Base-by-base conservation (phyloP, 2,888 invertebrate species). In the Oscheius onirici region DNA sequence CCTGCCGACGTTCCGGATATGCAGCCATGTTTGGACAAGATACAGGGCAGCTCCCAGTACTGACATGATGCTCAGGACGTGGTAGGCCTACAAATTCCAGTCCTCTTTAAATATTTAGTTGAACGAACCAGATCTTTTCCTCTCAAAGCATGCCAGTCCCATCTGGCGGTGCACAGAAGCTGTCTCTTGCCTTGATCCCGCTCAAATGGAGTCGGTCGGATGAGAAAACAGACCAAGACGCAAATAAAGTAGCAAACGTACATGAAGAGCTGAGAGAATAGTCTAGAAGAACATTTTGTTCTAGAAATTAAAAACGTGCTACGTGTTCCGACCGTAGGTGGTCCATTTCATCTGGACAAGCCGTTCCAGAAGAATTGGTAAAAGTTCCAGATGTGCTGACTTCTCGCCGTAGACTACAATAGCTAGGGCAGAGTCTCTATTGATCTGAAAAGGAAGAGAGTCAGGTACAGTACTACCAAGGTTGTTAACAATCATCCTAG, bases 401-500 rank as follows among this genome's bases (percentile, higher is more conserved):
- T 80, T 74, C 41, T 82, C 77, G 2, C 83, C 84, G 60, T 84
- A 97, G 0, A 96, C 95, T 8, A 97, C 95, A 72, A 97, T 91
- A 90, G 96, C 95, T 24, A 97, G 90, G 0, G 95, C 97, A 0
- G 97, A 97, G 87, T 94, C 93, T 87, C 94, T 94, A 88, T 94
- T 94, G 15, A 97, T 95, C 76, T 93, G n/a, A 40, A 69, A 58
- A n/a, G 5, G 17, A n/a, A n/a, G n/a, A n/a, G n/a, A n/a, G n/a
- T n/a, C n/a, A 49, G 6, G 51, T 51, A 15, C 17, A 58, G 2
- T 20, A 43, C 43, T 43, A 8, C 13, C 10, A 43, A 43, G 8
- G 43, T 43, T 43, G 43, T 43, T 11, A n/a, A n/a, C n/a, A n/a
- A n/a, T n/a, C n/a, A n/a, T n/a, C n/a, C n/a, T n/a, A n/a, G n/a